These are phyloP conservation scores for Bombus waltoni DNA, from an alignment of 1,140 invertebrate species.

Conservation along the genomic window DNA sequence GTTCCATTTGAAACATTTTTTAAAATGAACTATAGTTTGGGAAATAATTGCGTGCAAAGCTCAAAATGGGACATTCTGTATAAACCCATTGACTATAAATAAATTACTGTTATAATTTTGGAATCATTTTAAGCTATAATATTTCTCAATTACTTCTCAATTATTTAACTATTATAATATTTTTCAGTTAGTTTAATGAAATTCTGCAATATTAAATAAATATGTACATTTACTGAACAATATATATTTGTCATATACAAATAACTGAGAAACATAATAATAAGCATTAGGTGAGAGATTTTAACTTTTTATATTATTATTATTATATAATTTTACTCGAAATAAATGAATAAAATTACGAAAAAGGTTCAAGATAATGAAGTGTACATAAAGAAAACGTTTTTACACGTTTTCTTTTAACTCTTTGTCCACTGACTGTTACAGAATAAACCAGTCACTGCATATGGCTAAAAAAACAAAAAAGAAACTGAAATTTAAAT, in stretches of 20 bases:
- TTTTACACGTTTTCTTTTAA: not conserved
- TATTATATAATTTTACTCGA: not conserved
- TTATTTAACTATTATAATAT: not conserved
- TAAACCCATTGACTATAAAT: not conserved
- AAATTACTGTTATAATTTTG: not conserved
- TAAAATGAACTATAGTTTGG: too few species aligned
- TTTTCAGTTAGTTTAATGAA: not conserved
- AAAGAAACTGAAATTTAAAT: not conserved
- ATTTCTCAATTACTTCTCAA: not conserved
- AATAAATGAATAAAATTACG: not conserved
- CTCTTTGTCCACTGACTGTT: not conserved
- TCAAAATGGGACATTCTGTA: too few species aligned
- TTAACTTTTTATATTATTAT: not conserved
- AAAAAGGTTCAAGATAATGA: not conserved
- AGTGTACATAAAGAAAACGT: not conserved
- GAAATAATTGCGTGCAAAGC: too few species aligned
- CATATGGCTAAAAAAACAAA: not conserved
- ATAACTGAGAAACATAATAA: not conserved
- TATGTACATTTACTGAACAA: conserved; percentile 11
- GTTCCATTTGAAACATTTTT: too few species aligned
- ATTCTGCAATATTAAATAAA: not conserved
- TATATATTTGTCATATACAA: not conserved
- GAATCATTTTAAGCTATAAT: not conserved
- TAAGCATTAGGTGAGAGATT: not conserved
- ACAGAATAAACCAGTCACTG: not conserved